Evolutionary conservation across 2,888 invertebrate genomes (phyloP).

Genomic region (Anoplius nigerrimus): DNA sequence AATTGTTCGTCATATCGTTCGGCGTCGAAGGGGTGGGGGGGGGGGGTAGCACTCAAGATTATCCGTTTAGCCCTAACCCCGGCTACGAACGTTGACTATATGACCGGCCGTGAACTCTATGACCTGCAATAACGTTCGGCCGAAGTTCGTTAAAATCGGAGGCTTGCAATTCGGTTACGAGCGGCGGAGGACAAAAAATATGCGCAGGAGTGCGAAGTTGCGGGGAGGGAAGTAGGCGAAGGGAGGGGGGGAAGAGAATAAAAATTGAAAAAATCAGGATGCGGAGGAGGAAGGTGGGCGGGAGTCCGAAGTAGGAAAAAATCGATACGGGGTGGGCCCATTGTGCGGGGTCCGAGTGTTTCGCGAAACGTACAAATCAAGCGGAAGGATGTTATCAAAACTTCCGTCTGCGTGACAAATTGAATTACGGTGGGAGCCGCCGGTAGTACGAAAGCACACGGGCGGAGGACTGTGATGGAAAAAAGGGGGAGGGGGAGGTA

Average conservation of each 20-base stretch:
- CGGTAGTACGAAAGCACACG: conserved; percentile 42
- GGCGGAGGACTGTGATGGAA: conserved; percentile 31
- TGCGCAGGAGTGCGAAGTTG: neutral
- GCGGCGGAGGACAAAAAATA: too few species aligned
- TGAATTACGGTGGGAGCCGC: conserved; percentile 57
- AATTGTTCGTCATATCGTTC: neutral
- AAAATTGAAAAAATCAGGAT: conserved; percentile 9
- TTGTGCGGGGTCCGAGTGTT: conserved; percentile 34
- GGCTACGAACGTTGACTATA: too few species aligned
- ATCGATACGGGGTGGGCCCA: conserved; percentile 40
- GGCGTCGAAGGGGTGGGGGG: neutral
- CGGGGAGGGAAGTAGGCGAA: neutral
- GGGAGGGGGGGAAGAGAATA: neutral
- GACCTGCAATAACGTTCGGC: neutral
- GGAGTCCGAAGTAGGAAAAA: conserved; percentile 28
- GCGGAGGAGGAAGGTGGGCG: conserved; percentile 12
- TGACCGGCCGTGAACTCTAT: too few species aligned
- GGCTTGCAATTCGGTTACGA: conserved; percentile 2
- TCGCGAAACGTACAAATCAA: conserved; percentile 54
- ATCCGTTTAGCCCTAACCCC: too few species aligned
- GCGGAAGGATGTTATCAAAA: conserved; percentile 62
- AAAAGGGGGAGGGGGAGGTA: neutral
- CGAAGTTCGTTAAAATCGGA: neutral
- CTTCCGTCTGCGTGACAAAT: conserved; percentile 62
- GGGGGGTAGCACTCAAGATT: too few species aligned